Evolutionary conservation across 1,140 invertebrate species (phyloP).

Genomic region (Lepidotrigona ventralis): DNA sequence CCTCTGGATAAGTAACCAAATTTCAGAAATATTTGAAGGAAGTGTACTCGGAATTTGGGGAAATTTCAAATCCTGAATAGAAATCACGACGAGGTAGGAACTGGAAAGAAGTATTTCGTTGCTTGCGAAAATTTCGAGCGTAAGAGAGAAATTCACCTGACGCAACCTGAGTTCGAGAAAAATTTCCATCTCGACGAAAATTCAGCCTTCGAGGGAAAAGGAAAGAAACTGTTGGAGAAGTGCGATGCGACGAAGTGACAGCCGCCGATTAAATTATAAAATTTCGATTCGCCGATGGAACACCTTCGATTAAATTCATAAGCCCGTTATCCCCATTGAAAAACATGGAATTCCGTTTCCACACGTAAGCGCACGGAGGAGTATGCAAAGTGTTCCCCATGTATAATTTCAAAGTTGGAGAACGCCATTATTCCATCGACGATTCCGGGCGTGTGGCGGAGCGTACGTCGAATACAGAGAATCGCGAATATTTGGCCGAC

Average conservation of each 20-base stretch:
- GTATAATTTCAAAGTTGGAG: constrained; percentile 16
- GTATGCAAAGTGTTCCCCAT: background rate
- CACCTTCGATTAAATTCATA: background rate
- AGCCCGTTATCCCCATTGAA: background rate
- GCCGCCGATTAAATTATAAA: background rate
- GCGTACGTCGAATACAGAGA: constrained; percentile 24
- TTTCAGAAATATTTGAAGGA: too few relatives aligned
- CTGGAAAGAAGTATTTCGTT: too few relatives aligned
- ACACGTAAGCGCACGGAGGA: too few relatives aligned
- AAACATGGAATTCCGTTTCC: background rate
- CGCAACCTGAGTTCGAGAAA: too few relatives aligned
- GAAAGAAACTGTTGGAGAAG: background rate
- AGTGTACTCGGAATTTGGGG: too few relatives aligned
- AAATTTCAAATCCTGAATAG: too few relatives aligned
- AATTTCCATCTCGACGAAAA: background rate
- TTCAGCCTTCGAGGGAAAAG: background rate
- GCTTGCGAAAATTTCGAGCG: background rate
- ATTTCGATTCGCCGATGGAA: too few relatives aligned
- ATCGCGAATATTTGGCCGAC: constrained; percentile 33
- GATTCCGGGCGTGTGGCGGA: background rate
- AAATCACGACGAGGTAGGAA: too few relatives aligned
- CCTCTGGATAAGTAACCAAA: too few relatives aligned
- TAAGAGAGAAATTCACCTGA: too few relatives aligned
- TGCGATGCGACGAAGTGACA: background rate
- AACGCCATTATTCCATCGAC: background rate